phyloP scores from a whole-genome alignment of 2,888 invertebrate genomes.

The Phorcus lineatus region DNA sequence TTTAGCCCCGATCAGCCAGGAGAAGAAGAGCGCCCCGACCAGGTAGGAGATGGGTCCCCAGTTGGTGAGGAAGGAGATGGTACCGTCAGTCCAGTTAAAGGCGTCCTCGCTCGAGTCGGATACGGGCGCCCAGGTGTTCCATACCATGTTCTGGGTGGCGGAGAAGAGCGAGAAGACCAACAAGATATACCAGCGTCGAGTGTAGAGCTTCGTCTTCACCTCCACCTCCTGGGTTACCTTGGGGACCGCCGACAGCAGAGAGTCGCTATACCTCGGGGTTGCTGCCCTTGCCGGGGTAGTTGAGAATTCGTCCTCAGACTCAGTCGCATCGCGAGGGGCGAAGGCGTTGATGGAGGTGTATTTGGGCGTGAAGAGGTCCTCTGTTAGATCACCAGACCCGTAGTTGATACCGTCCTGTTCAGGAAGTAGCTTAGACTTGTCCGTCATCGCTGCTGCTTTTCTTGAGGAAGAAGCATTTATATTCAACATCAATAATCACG shows the following conservation, averaged over 20 bases:
- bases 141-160: conserved; percentile 36
- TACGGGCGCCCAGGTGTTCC: conserved; percentile 46
- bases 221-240: not conserved
- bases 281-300: not conserved
- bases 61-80: conserved; percentile 41
- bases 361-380: not conserved
- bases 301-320: not conserved
- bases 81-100: conserved; percentile 42
- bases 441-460: too few species aligned
- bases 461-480: too few species aligned
- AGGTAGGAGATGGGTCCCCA: conserved; percentile 44
- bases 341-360: not conserved
- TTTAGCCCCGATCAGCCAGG: conserved; percentile 48
- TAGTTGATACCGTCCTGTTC: too few species aligned
- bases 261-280: not conserved
- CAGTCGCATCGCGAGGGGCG: not conserved
- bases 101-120: conserved; percentile 34
- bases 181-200: conserved; percentile 44
- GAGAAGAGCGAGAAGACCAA: conserved; percentile 35
- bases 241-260: not conserved
- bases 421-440: too few species aligned
- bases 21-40: conserved; percentile 33
- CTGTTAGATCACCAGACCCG: not conserved
- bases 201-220: conserved; percentile 33
- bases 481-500: too few species aligned